Percentiles rank a stretch among this genome's conserved stretches.
phyloP scores from a whole-genome alignment of 2,888 invertebrate genomes.

The Leucozona laternaria region DNA sequence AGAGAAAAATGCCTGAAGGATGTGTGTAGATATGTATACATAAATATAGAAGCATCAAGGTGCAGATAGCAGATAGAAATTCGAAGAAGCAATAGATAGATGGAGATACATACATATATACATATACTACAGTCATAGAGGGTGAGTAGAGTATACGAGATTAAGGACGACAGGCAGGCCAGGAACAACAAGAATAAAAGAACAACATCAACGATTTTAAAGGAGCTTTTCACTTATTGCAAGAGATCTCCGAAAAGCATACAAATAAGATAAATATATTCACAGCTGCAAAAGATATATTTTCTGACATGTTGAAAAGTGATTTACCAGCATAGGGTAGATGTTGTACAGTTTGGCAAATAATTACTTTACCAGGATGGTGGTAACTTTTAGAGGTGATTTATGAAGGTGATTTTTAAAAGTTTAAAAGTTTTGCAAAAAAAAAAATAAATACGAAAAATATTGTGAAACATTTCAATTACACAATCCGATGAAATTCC shows the following conservation, averaged over 20 bases:
- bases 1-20: conserved; percentile 60
- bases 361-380: no score
- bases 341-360: background rate
- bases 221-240: conserved; percentile 74
- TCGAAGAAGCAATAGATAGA: conserved; percentile 4
- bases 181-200: conserved; percentile 39
- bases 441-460: no score
- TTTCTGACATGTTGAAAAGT: conserved; percentile 45
- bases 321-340: conserved; percentile 52
- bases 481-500: no score
- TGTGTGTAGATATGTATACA: background rate
- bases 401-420: no score
- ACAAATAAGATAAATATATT: conserved; percentile 73
- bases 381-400: no score
- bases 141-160: background rate
- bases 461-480: no score
- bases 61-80: conserved; percentile 33
- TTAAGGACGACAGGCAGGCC: background rate
- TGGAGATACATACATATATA: background rate
- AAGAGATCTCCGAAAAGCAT: conserved; percentile 67
- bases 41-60: conserved; percentile 24
- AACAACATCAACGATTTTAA: conserved; percentile 67
- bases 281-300: conserved; percentile 66
- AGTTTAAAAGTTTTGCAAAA: no score
- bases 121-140: background rate